Conservation (phyloP, 2,113 vertebrate genomes). For the Uropsilus gracilis region DNA sequence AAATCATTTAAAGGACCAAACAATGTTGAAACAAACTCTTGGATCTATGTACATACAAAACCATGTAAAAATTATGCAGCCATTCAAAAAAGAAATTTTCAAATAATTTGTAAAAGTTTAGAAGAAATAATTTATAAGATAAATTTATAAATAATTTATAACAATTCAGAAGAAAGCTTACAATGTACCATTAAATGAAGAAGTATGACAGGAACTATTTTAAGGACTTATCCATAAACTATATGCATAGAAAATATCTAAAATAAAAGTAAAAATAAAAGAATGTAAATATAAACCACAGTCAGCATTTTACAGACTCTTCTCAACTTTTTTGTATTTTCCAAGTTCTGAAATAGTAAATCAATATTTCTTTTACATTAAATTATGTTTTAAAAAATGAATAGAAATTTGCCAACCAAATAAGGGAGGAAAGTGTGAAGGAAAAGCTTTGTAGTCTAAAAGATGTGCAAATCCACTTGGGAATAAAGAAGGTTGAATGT, state of each 20-base stretch:
- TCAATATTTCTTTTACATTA: neutral
- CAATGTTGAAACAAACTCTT: neutral
- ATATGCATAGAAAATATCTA: neutral
- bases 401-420: neutral
- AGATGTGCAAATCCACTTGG: neutral
- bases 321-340: neutral
- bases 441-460: neutral
- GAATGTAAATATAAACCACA: neutral
- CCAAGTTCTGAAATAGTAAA: neutral
- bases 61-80: neutral
- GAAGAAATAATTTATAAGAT: neutral
- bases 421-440: neutral
- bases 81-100: neutral
- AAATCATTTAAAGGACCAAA: neutral
- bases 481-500: fast-evolving
- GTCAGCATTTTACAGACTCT: neutral
- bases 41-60: neutral
- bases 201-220: neutral
- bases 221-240: neutral
- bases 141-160: neutral
- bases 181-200: neutral
- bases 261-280: constrained; percentile 32
- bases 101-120: neutral
- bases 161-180: neutral
- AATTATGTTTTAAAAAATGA: neutral